Base-by-base conservation (phyloP, 2,797 vertebrate species). In the Sebastes iracundus region DNA sequence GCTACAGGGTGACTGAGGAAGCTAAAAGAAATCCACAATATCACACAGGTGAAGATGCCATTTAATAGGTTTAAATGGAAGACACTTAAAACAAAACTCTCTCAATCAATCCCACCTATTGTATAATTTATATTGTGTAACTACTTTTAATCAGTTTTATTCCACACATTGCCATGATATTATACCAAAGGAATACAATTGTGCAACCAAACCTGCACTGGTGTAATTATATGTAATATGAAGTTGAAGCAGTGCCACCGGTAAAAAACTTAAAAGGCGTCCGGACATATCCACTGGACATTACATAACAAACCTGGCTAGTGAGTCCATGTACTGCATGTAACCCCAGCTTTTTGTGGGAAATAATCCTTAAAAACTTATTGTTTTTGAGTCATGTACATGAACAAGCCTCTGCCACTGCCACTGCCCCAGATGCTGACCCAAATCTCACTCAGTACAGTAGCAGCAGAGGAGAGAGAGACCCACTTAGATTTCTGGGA, bases 371-470 rank as follows among this genome's bases (percentile, higher is more conserved):
- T 38, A 13, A 20, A 46, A 72, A n/a, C 33, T 9, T n/a, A 22
- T 22, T 63, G 14, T 13, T 46, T 20, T 46, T 6, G 6, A 32
- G 27, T 28, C 1, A 9, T 58, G 11, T 11, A 56, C 12, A 35
- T 56, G 13, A 49, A 70, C 53, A 46, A 28, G 63, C 42, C 42
- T 46, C 28, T 72, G 42, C 46, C 28, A 56, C 64, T 77, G 74
- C 81, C 82, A 83, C 59, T 71, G 75, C 66, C 85, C 86, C 79
- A 91, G 77, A 93, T 90, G 79, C 75, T 88, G 87, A 88, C 86
- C 89, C 80, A 88, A 85, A 91, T 91, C 81, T 74, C 61, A 77
- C 53, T 82, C 68, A 38, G 65, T 85, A 81, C 70, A 86, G 77
- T 81, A 79, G 79, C 22, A 79, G 77, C 70, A 77, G 25, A 77